Evolutionary conservation across 2,797 vertebrate species (phyloP).

Genomic region (Leptatherina wallacei): DNA sequence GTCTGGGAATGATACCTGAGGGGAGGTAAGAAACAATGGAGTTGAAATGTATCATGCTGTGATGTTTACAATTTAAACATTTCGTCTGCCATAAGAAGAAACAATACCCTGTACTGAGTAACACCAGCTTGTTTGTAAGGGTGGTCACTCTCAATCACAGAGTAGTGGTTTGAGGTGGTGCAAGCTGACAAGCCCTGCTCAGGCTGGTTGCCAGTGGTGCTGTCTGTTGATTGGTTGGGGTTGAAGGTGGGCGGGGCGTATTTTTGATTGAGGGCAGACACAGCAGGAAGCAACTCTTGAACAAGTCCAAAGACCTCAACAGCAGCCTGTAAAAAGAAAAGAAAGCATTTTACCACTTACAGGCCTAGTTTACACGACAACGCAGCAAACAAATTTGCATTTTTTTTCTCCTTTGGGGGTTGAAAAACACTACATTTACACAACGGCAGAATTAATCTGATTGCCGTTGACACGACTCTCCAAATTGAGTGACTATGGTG

Average conservation of each 20-base stretch:
- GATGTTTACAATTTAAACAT: background rate
- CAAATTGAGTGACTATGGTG: too few relatives aligned
- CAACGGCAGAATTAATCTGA: too few relatives aligned
- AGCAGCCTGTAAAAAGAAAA: constrained; percentile 87
- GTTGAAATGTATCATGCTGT: background rate
- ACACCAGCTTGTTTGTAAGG: constrained; percentile 96
- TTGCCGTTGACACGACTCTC: too few relatives aligned
- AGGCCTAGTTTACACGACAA: too few relatives aligned
- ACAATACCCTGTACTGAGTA: constrained; percentile 93
- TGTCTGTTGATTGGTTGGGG: constrained; percentile 99
- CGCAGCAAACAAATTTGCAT: too few relatives aligned
- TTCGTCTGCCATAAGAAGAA: background rate
- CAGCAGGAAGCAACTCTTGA: constrained; percentile 95
- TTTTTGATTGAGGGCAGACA: constrained; percentile 97
- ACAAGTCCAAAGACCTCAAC: constrained; percentile 98
- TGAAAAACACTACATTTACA: too few relatives aligned
- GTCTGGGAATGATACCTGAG: constrained; percentile 95
- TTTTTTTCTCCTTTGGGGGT: too few relatives aligned
- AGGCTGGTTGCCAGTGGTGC: constrained; percentile 96
- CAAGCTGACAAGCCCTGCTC: constrained; percentile 97
- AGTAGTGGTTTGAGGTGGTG: constrained; percentile 96
- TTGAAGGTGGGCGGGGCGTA: constrained; percentile 98
- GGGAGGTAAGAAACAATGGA: background rate
- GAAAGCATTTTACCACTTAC: background rate
- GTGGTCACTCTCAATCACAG: constrained; percentile 96